Conservation (phyloP, 2,113 vertebrate genomes). For the Tetrax tetrax region DNA sequence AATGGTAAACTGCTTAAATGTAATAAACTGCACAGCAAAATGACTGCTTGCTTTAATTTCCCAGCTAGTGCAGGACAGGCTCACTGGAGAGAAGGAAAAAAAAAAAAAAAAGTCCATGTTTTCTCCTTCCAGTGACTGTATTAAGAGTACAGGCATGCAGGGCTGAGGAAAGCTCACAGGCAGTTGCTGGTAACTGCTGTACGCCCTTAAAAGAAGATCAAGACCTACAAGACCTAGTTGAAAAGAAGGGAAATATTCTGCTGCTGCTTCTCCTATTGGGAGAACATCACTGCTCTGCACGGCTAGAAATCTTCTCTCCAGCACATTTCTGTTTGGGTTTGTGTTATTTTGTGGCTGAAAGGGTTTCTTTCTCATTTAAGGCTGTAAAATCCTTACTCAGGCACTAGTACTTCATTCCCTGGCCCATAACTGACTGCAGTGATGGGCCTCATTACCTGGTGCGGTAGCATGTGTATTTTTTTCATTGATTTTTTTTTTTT, state of each 20-base stretch:
- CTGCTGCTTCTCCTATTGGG: not conserved
- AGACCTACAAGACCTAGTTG: not conserved
- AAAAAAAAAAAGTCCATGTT: not conserved
- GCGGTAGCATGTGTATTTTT: not conserved
- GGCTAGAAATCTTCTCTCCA: not conserved
- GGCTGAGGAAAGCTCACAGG: not conserved
- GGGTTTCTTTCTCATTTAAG: not conserved
- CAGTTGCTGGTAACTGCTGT: not conserved
- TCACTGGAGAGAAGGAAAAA: not conserved
- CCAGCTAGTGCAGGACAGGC: not conserved
- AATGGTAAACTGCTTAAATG: not conserved
- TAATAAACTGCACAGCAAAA: not conserved
- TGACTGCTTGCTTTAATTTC: not conserved
- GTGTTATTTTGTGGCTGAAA: not conserved
- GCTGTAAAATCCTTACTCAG: not conserved
- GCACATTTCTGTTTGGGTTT: not conserved
- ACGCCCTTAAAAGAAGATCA: accelerated
- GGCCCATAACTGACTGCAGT: not conserved
- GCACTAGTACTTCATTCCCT: not conserved
- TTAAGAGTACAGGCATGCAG: not conserved
- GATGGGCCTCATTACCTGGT: not conserved
- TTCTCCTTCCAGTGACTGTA: not conserved
- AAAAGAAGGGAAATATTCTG: not conserved
- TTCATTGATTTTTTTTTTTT: not conserved
- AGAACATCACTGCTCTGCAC: not conserved